Conservation (phyloP, 2,113 vertebrate genomes). For the Agelaius phoeniceus region DNA sequence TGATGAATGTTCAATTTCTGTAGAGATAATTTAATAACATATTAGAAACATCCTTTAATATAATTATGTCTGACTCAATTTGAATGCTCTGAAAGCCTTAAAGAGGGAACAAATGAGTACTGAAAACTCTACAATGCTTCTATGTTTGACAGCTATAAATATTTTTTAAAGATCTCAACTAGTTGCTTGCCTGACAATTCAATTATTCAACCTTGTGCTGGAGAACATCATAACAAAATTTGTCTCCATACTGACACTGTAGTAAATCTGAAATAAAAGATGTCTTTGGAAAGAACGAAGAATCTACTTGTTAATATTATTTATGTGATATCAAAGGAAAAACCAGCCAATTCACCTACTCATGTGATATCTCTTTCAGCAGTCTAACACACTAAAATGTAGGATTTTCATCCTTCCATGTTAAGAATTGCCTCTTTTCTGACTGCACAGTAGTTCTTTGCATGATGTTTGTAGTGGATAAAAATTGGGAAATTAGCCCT, state of each 20-base stretch:
- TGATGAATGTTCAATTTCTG: constrained; percentile 22
- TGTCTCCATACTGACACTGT: neutral
- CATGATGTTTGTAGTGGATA: neutral
- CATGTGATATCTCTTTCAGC: neutral
- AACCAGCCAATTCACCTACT: neutral
- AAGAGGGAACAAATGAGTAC: constrained; percentile 11
- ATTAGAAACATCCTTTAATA: constrained; percentile 44
- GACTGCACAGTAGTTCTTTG: neutral
- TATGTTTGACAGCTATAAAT: neutral
- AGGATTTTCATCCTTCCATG: neutral
- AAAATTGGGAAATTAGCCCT: neutral
- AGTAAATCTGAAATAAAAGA: constrained; percentile 43
- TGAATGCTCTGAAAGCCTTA: constrained; percentile 17
- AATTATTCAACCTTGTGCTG: constrained; percentile 30
- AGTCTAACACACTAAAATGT: neutral
- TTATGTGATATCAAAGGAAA: constrained; percentile 13
- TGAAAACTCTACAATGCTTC: neutral
- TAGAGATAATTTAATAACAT: constrained; percentile 13
- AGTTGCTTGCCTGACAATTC: constrained; percentile 26
- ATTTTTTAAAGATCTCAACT: constrained; percentile 10
- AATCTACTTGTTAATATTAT: constrained; percentile 18
- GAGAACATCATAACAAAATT: constrained; percentile 30
- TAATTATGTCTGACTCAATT: constrained; percentile 9
- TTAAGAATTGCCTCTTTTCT: neutral
- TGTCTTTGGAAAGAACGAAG: neutral